Evolutionary conservation across 2,113 vertebrate genomes (phyloP), one percentile per base, ranked within the genome.

Genomic region (Struthidea cinerea): DNA sequence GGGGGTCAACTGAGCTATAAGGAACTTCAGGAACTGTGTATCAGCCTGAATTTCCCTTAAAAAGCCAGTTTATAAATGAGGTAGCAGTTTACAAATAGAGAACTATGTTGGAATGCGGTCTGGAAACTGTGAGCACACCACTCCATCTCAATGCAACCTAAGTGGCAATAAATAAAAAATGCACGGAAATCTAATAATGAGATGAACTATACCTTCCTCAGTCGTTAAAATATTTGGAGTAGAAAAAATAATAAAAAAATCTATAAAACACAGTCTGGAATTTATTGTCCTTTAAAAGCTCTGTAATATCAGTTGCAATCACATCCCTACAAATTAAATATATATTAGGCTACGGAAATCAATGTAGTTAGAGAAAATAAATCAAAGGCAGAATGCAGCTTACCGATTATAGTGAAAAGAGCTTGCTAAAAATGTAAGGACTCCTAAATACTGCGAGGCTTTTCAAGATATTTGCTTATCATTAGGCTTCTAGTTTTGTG

Each of bases 241-340:
- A 88, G 60, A 57, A 94, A 93, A 83, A 87, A 80, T 33, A 79
- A 82, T 42, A 63, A 49, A 78, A 86, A 92, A 94, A 94, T 92
- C 92, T 88, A 90, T 90, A 95, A 85, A 85, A 85, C 24, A 35
- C 39, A 47, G 50, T 60, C 39, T 75, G 49, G 53, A 93, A 95
- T 95, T 96, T 95, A 94, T 76, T 94, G 70, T 82, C 70, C 50
- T 92, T 95, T 94, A 92, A 87, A 94, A 95, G 89, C 82, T 59
- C 63, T 90, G 80, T 73, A 93, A 65, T 87, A 92, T 71, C 82
- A 84, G 49, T 53, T 86, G 85, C 88, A 87, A 91, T 96, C 83
- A 84, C 86, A 87, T 93, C 84, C 80, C 84, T 91, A 65, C 83
- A 92, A 96, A 96, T 96, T 96, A 95, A 96, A 96, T 94, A 95